Base-by-base conservation (phyloP, 92 coral and sea anemone genomes). In the Porites divaricata region DNA sequence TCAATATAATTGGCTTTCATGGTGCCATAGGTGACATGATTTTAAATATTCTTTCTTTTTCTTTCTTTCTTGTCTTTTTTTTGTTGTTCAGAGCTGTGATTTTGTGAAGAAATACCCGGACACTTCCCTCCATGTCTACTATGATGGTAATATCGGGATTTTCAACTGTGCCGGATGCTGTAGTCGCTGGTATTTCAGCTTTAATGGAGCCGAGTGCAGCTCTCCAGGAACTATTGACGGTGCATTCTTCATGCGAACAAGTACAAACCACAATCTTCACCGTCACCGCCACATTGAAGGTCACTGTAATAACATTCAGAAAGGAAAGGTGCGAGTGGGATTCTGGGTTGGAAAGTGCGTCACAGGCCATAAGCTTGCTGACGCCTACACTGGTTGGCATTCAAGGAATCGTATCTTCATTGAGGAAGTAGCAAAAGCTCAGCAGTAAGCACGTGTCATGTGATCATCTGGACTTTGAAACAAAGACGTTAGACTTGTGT, bases 231-330 rank as follows among this genome's bases (percentile, higher is more conserved):
- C 70, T 20, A 66, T 66, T 66, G 70, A 66, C 10, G 70, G 70
- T 24, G 25, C 70, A 19, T 66, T 66, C 16, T 66, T 8, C 26
- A 66, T 66, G 48, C 1, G 0, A 4, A 76, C 17, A 12, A 78
- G 91, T 1, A 41, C 0, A 9, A 53, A 51, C 28, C 79, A 26
- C 74, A 49, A 20, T 63, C 67, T 49, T 72, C 74, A 11, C 62
- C 78, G 78, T 41, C 76, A 67, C 1, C 78, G 78, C 3, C 65
- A 52, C 35, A 79, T 79, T 49, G 76, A 81, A 58, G 86, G 86
- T 49, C 86, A 66, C 25, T 66, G 48, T 14, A 66, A 66, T 13
- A 20, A 20, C 70, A 66, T 66, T 20, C 70, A 66, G 0, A 19
- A 20, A 5, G 24, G 70, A 66, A 66, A 66, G 70, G 70, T 66